Conservation (phyloP, 2,888 invertebrate species). For the Aphidius colemani region DNA sequence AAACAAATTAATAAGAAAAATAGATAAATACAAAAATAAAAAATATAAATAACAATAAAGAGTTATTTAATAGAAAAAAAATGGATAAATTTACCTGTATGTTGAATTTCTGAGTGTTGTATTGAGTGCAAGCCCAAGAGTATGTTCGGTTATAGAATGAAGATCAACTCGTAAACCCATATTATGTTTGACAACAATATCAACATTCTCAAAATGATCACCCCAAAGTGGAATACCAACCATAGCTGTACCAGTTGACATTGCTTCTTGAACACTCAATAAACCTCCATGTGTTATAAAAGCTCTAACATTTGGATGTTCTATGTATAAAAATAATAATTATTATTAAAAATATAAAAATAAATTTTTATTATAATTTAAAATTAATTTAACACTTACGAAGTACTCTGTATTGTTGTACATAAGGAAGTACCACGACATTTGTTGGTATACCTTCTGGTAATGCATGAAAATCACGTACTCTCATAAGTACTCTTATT, state of each 20-base stretch:
- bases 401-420: conserved; percentile 44
- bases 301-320: conserved; percentile 45
- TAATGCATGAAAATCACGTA: conserved; percentile 43
- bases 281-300: conserved; percentile 51
- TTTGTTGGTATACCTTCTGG: conserved; percentile 48
- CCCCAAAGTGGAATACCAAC: conserved; percentile 30
- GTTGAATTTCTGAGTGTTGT: conserved; percentile 32
- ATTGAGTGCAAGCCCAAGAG: conserved; percentile 30
- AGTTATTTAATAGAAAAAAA: no score
- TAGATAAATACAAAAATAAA: no score
- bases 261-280: conserved; percentile 43
- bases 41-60: no score
- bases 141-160: conserved; percentile 28
- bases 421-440: conserved; percentile 46
- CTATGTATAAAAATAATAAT: conserved; percentile 28
- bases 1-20: background rate
- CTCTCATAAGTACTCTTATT: conserved; percentile 47
- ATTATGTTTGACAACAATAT: conserved; percentile 27
- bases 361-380: background rate
- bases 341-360: background rate
- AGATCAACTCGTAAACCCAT: conserved; percentile 30
- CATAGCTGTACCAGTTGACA: conserved; percentile 24
- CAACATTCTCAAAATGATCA: conserved; percentile 27
- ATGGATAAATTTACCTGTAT: conserved; percentile 28
- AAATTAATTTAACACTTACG: conserved; percentile 34